A percentile compares a stretch with the other conserved stretches of the same genome.
These are phyloP conservation scores for Mythimna vitellina DNA, from an alignment of 2,888 invertebrate genomes.

Conservation along the genomic window DNA sequence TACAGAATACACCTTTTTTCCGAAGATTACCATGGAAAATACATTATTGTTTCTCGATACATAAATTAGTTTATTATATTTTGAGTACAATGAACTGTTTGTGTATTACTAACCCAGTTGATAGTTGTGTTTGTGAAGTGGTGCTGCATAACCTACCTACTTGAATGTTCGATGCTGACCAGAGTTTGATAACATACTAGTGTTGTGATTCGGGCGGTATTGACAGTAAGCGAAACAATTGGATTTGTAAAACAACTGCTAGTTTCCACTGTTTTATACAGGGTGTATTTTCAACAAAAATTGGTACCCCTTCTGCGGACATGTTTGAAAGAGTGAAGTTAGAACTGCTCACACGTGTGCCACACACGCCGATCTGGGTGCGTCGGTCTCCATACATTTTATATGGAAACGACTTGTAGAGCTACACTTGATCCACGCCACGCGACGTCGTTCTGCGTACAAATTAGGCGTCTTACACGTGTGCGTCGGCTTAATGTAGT, in stretches of 20 bases:
- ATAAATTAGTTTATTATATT: slow-evolving; percentile 30
- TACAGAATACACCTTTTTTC: slow-evolving; percentile 31
- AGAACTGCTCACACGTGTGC: no score
- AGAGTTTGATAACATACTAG: slow-evolving; percentile 48
- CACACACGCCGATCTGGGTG: no score
- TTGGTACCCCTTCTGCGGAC: no score
- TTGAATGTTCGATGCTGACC: slow-evolving; percentile 19
- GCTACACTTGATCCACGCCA: no score
- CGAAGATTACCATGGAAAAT: slow-evolving; percentile 30
- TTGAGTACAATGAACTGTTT: slow-evolving; percentile 19
- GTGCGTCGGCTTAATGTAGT: no score
- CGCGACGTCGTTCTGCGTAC: no score
- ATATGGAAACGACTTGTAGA: no score
- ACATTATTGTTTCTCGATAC: slow-evolving; percentile 50
- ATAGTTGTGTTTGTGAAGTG: slow-evolving; percentile 26
- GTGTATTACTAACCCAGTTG: slow-evolving; percentile 49
- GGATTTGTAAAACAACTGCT: neutral
- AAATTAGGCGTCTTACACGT: no score
- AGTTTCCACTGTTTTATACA: no score
- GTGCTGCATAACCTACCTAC: slow-evolving; percentile 6
- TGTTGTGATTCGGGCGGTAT: slow-evolving; percentile 28
- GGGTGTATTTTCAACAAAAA: no score
- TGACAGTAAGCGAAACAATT: neutral
- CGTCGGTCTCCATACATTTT: no score
- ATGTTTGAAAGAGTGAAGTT: no score